These are phyloP conservation scores for Sitophilus oryzae DNA, from an alignment of 1,140 invertebrate species.

Conservation along the genomic window DNA sequence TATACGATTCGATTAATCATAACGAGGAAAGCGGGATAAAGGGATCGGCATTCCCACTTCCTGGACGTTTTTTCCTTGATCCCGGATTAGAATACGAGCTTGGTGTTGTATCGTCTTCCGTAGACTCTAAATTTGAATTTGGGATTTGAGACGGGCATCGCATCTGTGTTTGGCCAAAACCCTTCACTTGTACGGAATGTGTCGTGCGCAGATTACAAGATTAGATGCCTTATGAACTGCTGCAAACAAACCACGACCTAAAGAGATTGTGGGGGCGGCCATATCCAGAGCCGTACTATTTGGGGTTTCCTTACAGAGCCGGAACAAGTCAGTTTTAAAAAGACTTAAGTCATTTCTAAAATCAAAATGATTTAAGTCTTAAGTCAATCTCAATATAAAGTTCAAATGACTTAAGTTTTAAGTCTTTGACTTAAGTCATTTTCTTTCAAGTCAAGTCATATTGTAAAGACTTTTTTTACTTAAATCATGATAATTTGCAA, in stretches of 20 bases:
- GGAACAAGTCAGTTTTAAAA: no score
- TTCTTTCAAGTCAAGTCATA: no score
- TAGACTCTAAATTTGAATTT: constrained; percentile 13
- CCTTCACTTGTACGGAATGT: constrained; percentile 12
- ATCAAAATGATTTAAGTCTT: no score
- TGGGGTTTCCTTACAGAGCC: no score
- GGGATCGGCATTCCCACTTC: not conserved
- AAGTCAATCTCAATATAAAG: no score
- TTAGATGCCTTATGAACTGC: constrained; percentile 18
- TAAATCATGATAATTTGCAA: no score
- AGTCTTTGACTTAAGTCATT: no score
- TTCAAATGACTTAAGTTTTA: no score
- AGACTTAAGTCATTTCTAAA: no score
- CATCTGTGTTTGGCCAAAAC: constrained; percentile 15
- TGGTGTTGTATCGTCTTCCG: not conserved
- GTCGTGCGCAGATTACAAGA: constrained; percentile 20
- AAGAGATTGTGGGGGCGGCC: constrained; percentile 4
- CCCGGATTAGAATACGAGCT: constrained; percentile 9
- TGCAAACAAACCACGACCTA: constrained; percentile 12
- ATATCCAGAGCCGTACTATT: constrained; percentile 2
- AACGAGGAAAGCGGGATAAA: not conserved
- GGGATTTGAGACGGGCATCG: constrained; percentile 7
- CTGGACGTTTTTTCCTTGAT: not conserved
- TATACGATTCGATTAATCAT: not conserved
- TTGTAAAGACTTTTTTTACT: no score